phyloP scores from a whole-genome alignment of 2,113 vertebrate genomes.

The Elephantulus edwardii region DNA sequence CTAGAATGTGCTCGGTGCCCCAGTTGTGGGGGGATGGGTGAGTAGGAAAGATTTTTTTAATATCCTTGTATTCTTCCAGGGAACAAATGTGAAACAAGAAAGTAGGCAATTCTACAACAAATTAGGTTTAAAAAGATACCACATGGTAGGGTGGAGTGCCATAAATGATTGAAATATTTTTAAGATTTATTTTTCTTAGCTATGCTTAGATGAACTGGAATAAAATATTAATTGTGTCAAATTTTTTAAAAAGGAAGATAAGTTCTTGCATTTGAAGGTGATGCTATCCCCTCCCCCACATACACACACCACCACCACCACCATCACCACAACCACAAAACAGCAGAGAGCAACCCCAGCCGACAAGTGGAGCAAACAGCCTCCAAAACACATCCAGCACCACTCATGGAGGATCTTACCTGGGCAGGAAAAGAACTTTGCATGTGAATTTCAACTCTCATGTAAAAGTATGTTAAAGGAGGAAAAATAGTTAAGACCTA shows the following conservation, averaged over 20 bases:
- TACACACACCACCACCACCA: background rate
- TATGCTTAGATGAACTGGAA: background rate
- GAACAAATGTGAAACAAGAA: background rate
- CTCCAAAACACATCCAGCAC: too few species aligned
- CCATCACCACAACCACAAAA: too few species aligned
- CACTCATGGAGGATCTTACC: background rate
- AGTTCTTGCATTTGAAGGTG: background rate
- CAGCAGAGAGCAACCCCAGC: too few species aligned
- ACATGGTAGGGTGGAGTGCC: background rate
- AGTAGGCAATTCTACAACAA: background rate
- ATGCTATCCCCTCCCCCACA: too few species aligned
- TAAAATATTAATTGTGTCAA: background rate
- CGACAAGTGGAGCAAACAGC: too few species aligned
- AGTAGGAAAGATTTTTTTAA: background rate
- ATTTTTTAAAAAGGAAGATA: background rate
- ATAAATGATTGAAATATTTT: background rate
- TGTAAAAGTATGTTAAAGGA: conserved; percentile 26
- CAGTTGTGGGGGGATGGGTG: background rate
- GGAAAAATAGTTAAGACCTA: background rate
- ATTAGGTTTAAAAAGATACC: background rate
- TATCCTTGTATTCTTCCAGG: background rate
- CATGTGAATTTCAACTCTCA: background rate
- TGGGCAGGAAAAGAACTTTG: background rate
- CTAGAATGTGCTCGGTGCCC: background rate
- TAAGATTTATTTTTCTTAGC: background rate